These are phyloP conservation scores for Phallusia fumigata DNA, from an alignment of 23 tunicate genomes.

Conservation along the genomic window DNA sequence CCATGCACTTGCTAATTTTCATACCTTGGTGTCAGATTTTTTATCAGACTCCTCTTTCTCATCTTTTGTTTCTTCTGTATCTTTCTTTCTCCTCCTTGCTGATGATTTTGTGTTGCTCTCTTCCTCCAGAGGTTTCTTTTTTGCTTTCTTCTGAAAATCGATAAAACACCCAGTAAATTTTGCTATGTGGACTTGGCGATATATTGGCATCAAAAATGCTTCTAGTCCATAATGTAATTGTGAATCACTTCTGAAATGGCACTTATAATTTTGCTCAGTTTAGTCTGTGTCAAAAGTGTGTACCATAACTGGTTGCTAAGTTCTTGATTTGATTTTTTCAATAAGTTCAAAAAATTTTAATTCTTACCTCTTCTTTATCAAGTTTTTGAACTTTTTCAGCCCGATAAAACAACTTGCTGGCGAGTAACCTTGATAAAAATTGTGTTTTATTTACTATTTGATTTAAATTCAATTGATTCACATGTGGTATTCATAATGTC, in stretches of 20 bases:
- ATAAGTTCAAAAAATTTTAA: not conserved
- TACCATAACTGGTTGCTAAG: too few relatives aligned
- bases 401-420: slow-evolving; percentile 41
- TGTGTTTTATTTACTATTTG: not conserved
- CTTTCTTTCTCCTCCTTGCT: slow-evolving; percentile 26
- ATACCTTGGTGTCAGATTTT: not conserved
- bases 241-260: too few relatives aligned
- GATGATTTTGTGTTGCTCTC: not conserved
- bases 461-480: too few relatives aligned
- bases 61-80: slow-evolving; percentile 26
- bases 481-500: too few relatives aligned
- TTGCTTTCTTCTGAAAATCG: slow-evolving; percentile 20
- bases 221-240: not conserved
- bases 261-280: too few relatives aligned
- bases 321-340: not conserved
- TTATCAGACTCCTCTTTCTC: not conserved
- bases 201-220: not conserved
- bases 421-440: slow-evolving; percentile 31
- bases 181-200: not conserved
- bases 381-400: slow-evolving; percentile 46
- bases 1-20: not conserved
- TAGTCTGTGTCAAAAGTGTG: too few relatives aligned
- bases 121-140: slow-evolving; percentile 11
- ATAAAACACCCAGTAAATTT: not conserved
- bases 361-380: not conserved